These are phyloP conservation scores for Ophioninae sp. DNA, from an alignment of 2,888 invertebrate species.

Conservation along the genomic window DNA sequence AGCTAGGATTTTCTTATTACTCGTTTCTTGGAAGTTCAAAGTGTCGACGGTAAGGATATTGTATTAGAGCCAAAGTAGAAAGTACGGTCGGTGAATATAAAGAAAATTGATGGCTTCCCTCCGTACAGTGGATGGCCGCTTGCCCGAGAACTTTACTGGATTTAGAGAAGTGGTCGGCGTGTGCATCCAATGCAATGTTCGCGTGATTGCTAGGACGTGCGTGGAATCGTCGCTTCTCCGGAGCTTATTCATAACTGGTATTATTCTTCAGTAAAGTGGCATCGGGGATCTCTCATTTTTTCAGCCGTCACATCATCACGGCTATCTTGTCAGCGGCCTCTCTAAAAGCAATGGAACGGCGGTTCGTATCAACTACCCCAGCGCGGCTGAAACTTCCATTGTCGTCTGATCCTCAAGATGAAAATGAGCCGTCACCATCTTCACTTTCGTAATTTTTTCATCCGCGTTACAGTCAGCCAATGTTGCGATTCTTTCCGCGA, in stretches of 20 bases:
- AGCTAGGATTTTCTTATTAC: not conserved
- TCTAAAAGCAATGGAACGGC: slow-evolving; percentile 13
- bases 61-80: slow-evolving; percentile 57
- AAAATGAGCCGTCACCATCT: slow-evolving; percentile 21
- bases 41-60: slow-evolving; percentile 38
- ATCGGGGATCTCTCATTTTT: slow-evolving; percentile 8
- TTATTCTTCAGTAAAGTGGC: not conserved
- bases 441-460: slow-evolving; percentile 39
- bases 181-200: slow-evolving; percentile 24
- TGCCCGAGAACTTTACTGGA: not conserved
- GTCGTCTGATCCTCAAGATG: slow-evolving; percentile 27
- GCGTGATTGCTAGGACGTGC: slow-evolving; percentile 33
- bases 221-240: slow-evolving; percentile 3
- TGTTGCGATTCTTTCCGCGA: not conserved
- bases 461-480: slow-evolving; percentile 15
- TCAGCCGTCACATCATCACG: slow-evolving; percentile 52
- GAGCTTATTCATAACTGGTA: not conserved
- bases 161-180: slow-evolving; percentile 17
- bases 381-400: slow-evolving; percentile 53
- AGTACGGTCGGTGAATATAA: slow-evolving; percentile 64
- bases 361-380: slow-evolving; percentile 72
- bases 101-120: slow-evolving; percentile 71
- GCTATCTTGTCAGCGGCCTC: not conserved
- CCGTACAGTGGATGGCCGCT: slow-evolving; percentile 32
- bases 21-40: slow-evolving; percentile 11